These are phyloP conservation scores for Drosophila longiperda DNA, from an alignment of 2,888 invertebrate species.

Conservation along the genomic window DNA sequence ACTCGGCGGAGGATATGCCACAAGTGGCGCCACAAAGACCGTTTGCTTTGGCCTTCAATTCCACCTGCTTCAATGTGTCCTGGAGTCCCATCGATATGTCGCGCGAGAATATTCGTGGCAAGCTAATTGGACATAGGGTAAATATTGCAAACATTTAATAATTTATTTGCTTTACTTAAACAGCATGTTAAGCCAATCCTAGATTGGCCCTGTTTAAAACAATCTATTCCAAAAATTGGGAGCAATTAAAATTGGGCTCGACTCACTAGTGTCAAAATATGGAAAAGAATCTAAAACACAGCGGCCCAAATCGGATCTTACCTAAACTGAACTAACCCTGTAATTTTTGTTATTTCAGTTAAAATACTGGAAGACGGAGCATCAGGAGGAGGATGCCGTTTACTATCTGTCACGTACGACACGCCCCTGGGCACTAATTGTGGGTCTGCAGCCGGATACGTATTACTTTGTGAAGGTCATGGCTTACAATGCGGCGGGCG, in stretches of 20 bases:
- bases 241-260: too few relatives aligned
- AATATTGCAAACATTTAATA: slow-evolving; percentile 45
- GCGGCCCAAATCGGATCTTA: neutral
- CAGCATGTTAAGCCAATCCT: too few relatives aligned
- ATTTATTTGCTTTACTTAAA: neutral
- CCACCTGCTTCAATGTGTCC: slow-evolving; percentile 95
- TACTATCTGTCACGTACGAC: slow-evolving; percentile 94
- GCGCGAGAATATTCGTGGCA: slow-evolving; percentile 93
- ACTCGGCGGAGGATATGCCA: slow-evolving; percentile 96
- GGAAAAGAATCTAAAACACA: neutral
- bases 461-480: slow-evolving; percentile 97
- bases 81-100: slow-evolving; percentile 95
- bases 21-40: slow-evolving; percentile 95
- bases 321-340: neutral
- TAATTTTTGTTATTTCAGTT: slow-evolving; percentile 85
- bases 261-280: neutral
- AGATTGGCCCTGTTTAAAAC: too few relatives aligned
- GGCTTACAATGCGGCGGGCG: slow-evolving; percentile 98
- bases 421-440: slow-evolving; percentile 94
- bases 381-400: slow-evolving; percentile 91
- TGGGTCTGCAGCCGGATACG: slow-evolving; percentile 96
- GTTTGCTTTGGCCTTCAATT: slow-evolving; percentile 92
- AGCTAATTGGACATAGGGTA: slow-evolving; percentile 95
- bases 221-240: too few relatives aligned
- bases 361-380: slow-evolving; percentile 94